These are phyloP conservation scores for Stenopsyche tienmushanensis DNA, from an alignment of 1,140 invertebrate genomes.

Conservation along the genomic window DNA sequence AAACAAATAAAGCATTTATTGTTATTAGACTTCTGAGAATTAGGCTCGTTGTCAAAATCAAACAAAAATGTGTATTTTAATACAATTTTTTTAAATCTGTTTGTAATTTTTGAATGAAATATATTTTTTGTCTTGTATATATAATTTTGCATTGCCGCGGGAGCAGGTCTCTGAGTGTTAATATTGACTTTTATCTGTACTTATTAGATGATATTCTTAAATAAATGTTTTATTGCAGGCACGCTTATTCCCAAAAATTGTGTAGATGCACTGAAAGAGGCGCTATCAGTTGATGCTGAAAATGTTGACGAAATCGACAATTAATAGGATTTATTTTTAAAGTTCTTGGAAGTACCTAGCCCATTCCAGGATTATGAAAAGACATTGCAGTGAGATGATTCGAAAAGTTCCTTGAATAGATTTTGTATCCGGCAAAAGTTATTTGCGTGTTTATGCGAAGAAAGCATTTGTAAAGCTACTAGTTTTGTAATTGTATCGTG, in stretches of 20 bases:
- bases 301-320: slow-evolving; percentile 64
- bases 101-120: neutral
- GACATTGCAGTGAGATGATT: slow-evolving; percentile 23
- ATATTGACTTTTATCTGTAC: too few relatives aligned
- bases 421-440: slow-evolving; percentile 19
- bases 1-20: too few relatives aligned
- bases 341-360: neutral
- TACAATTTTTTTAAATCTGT: too few relatives aligned
- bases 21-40: too few relatives aligned
- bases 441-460: too few relatives aligned
- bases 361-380: neutral
- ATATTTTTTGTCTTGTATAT: neutral
- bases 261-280: slow-evolving; percentile 74
- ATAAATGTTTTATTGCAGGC: slow-evolving; percentile 62
- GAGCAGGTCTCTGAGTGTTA: too few relatives aligned
- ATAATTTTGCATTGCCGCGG: too few relatives aligned
- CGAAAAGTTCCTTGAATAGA: slow-evolving; percentile 37
- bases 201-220: too few relatives aligned
- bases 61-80: too few relatives aligned
- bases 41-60: too few relatives aligned
- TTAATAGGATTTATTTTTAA: slow-evolving; percentile 1
- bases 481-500: neutral
- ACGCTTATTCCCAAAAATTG: slow-evolving; percentile 89
- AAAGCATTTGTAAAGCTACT: too few relatives aligned
- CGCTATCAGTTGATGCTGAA: slow-evolving; percentile 78